Conservation (phyloP, 2,888 invertebrate genomes). For the Cabera pusaria region DNA sequence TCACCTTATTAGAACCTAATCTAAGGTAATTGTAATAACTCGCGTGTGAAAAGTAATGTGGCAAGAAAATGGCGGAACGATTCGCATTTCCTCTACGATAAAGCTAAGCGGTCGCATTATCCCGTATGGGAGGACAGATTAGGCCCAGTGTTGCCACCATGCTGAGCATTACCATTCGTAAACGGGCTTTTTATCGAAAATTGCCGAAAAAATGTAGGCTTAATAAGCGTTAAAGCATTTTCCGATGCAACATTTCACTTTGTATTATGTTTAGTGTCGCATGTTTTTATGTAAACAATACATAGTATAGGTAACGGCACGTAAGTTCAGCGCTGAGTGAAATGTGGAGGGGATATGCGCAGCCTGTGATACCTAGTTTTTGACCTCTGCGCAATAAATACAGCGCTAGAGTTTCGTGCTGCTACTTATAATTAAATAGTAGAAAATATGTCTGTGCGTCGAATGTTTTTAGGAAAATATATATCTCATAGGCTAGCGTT, state of each 20-base stretch:
- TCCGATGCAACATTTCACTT: constrained; percentile 19
- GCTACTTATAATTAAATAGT: too few species aligned
- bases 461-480: too few species aligned
- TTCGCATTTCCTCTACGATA: constrained; percentile 29
- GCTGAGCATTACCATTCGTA: constrained; percentile 23
- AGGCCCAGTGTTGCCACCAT: constrained; percentile 23
- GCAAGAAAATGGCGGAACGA: constrained; percentile 27
- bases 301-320: too few species aligned
- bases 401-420: too few species aligned
- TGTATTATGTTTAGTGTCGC: constrained; percentile 1
- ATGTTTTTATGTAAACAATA: too few species aligned
- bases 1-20: too few species aligned
- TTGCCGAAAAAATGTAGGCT: constrained; percentile 13
- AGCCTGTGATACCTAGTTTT: too few species aligned
- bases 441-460: too few species aligned
- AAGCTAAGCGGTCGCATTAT: constrained; percentile 31
- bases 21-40: constrained; percentile 22
- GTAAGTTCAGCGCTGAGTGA: too few species aligned
- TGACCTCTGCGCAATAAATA: too few species aligned
- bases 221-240: constrained; percentile 23
- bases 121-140: constrained; percentile 27
- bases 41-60: constrained; percentile 28
- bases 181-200: constrained; percentile 20
- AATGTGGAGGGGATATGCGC: too few species aligned
- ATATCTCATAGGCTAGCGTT: too few species aligned